These are phyloP conservation scores for Rhinichthys klamathensis DNA, from an alignment of 2,113 vertebrate species.

Conservation along the genomic window DNA sequence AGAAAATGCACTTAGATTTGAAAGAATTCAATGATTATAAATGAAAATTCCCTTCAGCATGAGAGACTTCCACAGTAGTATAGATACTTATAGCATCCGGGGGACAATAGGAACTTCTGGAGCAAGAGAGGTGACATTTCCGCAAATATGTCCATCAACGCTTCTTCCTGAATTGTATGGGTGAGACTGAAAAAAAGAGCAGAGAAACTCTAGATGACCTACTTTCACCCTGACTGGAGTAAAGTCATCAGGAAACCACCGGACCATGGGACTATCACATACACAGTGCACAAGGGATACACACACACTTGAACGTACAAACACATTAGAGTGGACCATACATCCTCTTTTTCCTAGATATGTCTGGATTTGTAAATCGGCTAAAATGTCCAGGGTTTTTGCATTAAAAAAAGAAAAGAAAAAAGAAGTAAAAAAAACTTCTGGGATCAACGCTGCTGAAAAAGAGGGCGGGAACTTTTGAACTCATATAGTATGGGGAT, in stretches of 20 bases:
- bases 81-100: slow-evolving; percentile 16
- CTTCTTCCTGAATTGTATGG: slow-evolving; percentile 33
- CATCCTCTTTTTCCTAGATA: not conserved
- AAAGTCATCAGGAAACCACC: slow-evolving; percentile 24
- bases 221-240: not conserved
- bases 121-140: slow-evolving; percentile 37
- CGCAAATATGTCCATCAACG: slow-evolving; percentile 30
- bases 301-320: not conserved
- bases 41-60: not conserved
- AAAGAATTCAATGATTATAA: slow-evolving; percentile 4
- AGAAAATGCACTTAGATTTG: not conserved
- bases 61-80: not conserved
- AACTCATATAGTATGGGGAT: not conserved
- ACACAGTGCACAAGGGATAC: not conserved
- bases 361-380: not conserved
- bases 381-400: not conserved
- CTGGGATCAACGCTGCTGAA: too few relatives aligned
- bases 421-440: too few relatives aligned
- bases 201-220: not conserved
- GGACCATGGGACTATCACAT: not conserved
- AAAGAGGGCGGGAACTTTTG: too few relatives aligned
- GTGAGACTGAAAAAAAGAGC: not conserved
- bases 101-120: slow-evolving; percentile 15
- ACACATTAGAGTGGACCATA: not conserved
- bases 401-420: too few relatives aligned